These are phyloP conservation scores for Urocitellus parryii DNA, from an alignment of 2,113 vertebrate species.

Conservation along the genomic window DNA sequence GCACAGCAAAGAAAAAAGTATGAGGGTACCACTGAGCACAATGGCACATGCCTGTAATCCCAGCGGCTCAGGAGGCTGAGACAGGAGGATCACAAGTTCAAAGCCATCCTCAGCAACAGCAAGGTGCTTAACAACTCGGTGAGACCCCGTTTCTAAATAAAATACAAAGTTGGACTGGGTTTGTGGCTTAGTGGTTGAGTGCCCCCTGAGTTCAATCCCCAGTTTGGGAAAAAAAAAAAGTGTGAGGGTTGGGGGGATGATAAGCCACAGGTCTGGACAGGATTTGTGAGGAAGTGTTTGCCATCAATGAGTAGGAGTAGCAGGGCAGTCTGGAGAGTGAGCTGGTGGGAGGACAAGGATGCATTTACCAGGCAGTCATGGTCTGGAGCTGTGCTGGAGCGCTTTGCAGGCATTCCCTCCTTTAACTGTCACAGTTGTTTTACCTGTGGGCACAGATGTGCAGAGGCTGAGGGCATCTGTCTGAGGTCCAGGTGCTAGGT, in stretches of 20 bases:
- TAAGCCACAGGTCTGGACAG: not conserved
- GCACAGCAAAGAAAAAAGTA: not conserved
- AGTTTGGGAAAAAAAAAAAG: not conserved
- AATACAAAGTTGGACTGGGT: no score
- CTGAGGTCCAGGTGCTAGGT: not conserved
- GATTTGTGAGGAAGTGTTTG: not conserved
- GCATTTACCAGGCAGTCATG: not conserved
- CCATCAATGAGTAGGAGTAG: not conserved
- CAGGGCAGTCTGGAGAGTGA: not conserved
- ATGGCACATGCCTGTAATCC: no score
- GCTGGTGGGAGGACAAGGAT: not conserved
- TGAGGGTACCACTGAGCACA: no score
- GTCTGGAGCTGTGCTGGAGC: not conserved
- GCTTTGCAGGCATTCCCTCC: rapidly evolving
- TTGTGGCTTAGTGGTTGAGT: not conserved
- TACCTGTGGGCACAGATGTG: not conserved
- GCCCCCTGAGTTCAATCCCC: no score
- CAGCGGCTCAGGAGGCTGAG: no score
- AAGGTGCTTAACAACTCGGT: no score
- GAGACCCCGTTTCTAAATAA: no score
- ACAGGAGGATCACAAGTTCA: no score
- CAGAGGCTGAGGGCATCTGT: not conserved
- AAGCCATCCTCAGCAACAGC: no score
- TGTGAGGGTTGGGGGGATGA: not conserved
- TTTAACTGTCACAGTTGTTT: not conserved